These are phyloP conservation scores for Invenusta paracnida DNA, from an alignment of 2,888 invertebrate species.

Conservation along the genomic window DNA sequence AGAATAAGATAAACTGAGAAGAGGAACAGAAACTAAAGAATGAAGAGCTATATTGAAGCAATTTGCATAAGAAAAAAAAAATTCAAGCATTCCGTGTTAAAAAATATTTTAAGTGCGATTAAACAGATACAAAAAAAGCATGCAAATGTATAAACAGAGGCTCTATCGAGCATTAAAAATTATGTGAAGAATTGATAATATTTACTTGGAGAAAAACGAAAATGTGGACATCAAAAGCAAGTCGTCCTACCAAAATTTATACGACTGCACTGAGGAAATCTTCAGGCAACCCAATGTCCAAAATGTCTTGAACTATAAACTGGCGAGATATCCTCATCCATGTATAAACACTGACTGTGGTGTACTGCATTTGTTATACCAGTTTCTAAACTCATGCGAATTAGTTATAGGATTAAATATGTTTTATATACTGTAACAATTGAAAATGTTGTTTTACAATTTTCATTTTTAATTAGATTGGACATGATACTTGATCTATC, in stretches of 20 bases:
- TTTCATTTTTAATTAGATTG: not conserved
- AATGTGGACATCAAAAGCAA: not conserved
- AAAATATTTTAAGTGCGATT: not conserved
- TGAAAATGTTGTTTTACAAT: not conserved
- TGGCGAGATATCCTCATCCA: not conserved
- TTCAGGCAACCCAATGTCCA: not conserved
- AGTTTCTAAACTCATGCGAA: not conserved
- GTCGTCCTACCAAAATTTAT: too few species aligned
- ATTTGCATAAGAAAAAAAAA: not conserved
- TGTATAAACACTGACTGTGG: not conserved
- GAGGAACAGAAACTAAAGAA: not conserved
- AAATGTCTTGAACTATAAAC: not conserved
- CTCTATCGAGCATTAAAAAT: not conserved
- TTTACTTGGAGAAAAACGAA: not conserved
- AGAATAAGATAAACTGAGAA: not conserved
- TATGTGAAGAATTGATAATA: not conserved
- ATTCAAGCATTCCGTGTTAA: not conserved
- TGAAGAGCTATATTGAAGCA: not conserved
- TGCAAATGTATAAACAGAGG: not conserved
- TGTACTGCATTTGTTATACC: not conserved
- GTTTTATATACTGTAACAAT: not conserved
- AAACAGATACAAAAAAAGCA: not conserved
- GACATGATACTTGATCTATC: not conserved
- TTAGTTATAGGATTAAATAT: not conserved
- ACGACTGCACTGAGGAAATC: not conserved